Evolutionary conservation across 1,140 invertebrate species (phyloP).

Genomic region (Drosophila kohkoa): DNA sequence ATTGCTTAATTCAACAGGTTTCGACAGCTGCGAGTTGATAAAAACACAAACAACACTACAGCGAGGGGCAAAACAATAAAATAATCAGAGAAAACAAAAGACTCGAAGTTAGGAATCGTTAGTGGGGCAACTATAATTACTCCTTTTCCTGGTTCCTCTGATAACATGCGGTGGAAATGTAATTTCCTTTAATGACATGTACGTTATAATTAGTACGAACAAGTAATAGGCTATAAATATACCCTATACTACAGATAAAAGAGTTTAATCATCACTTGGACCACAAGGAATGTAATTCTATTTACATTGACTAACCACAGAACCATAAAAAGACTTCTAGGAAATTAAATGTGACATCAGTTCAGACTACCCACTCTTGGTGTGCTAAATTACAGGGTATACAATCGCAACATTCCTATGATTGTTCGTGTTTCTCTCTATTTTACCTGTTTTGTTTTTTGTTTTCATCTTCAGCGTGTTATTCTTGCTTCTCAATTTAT

Average conservation of each 20-base stretch:
- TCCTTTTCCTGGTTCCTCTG: neutral
- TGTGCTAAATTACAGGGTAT: constrained; percentile 7
- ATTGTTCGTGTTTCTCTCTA: constrained; percentile 18
- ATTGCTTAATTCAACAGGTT: constrained; percentile 22
- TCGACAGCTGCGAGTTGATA: constrained; percentile 28
- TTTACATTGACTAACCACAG: neutral
- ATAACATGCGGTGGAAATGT: neutral
- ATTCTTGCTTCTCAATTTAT: constrained; percentile 7
- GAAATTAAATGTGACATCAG: neutral
- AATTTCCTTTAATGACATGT: constrained; percentile 27
- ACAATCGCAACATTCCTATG: constrained; percentile 8
- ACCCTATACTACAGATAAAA: neutral
- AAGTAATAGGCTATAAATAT: neutral
- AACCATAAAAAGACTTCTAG: neutral
- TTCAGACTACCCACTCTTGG: too few species aligned
- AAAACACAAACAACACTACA: neutral
- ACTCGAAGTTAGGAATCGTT: neutral
- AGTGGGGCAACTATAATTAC: neutral
- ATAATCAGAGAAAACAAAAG: neutral
- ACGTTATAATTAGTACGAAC: constrained; percentile 4
- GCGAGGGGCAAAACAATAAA: neutral
- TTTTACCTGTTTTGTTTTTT: neutral
- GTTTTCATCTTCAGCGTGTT: constrained; percentile 3
- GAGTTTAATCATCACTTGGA: too few species aligned
- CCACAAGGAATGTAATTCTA: too few species aligned